phyloP scores from a whole-genome alignment of 2,888 invertebrate genomes.

The Chirona hameri region DNA sequence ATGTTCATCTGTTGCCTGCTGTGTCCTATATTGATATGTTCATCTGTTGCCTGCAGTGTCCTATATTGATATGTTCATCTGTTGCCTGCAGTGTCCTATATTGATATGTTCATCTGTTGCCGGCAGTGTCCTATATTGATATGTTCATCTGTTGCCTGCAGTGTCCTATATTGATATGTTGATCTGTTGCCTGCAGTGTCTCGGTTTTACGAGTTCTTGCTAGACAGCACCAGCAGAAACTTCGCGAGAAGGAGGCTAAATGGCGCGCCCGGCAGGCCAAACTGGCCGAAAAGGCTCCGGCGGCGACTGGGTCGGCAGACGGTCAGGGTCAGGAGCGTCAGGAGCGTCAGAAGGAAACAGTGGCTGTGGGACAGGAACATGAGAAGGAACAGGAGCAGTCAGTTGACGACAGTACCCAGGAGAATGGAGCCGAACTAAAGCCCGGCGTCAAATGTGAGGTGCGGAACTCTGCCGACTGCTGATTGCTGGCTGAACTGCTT shows the following conservation, averaged over 20 bases:
- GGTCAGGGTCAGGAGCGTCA: background rate
- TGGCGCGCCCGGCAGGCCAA: background rate
- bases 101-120: no score
- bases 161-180: no score
- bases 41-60: no score
- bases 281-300: background rate
- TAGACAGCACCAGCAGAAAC: slow-evolving; percentile 49
- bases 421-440: slow-evolving; percentile 13
- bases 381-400: background rate
- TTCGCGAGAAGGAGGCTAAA: slow-evolving; percentile 31
- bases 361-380: background rate
- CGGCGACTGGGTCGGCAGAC: slow-evolving; percentile 24
- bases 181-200: slow-evolving; percentile 57
- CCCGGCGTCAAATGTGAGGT: slow-evolving; percentile 22
- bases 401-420: background rate
- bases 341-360: background rate
- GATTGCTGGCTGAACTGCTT: no score
- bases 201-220: slow-evolving; percentile 67
- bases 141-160: no score
- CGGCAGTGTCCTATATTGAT: no score
- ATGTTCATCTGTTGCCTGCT: no score
- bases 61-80: no score
- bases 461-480: no score
- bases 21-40: no score
- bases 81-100: no score